Base-by-base conservation (phyloP, 2,888 invertebrate genomes). In the Meganola albula region DNA sequence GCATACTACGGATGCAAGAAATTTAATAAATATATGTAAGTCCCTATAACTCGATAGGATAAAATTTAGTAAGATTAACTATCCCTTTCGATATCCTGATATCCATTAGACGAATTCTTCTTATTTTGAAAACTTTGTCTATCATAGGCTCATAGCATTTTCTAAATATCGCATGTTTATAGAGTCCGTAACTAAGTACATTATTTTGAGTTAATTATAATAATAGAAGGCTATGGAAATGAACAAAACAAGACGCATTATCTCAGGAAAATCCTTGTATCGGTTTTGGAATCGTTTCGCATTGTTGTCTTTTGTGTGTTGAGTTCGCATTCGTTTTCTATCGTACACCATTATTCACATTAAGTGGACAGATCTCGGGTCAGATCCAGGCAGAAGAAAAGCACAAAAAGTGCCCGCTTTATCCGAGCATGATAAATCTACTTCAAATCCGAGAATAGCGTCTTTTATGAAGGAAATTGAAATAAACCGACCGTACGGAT, bases 381-480 rank as follows among this genome's bases (percentile, higher is more conserved):
- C 85, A 85, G 84, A 82, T 79, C 80, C 85, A 84, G 84, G 84
- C 84, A 82, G 61, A 80, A 82, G 84, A 83, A 83, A 84, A 85
- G 84, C 83, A 84, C 85, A 85, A 85, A 85, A 85, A 85, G 84
- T 84, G 80, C 84, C 78, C 84, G 83, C 80, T 85, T 85, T 85
- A 85, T 85, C 84, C 85, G 77, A 84, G 77, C 85, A 85, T 85
- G 84, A 85, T 85, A 85, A 85, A 85, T 85, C 84, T 85, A 84
- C 85, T 85, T 85, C 85, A 85, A 85, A 85, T 85, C 85, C 84
- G 83, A 85, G 84, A 84, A 85, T 84, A 83, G 79, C 85, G 79
- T 84, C 85, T 84, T 83, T 84, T 85, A 85, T 85, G 85, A 85
- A 84, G 82, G 83, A 84, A 85, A 85, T 85, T 85, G 85, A 85